phyloP scores from a whole-genome alignment of 2,797 vertebrate genomes.

The Sebastes diaconus region DNA sequence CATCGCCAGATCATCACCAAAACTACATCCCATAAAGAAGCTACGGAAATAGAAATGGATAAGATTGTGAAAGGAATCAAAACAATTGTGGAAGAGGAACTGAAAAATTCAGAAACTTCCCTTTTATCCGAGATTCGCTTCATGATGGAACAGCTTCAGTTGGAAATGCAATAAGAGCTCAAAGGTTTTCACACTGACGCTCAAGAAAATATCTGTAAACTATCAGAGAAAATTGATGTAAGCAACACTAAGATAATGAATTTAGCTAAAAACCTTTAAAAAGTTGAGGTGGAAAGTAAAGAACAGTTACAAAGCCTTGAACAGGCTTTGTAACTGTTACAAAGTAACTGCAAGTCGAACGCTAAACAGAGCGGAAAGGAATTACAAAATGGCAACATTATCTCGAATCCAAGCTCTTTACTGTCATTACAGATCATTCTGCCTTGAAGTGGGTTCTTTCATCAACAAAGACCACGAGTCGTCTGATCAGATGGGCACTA shows the following conservation, averaged over 20 bases:
- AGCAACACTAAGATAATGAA: too few species aligned
- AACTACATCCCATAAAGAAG: too few species aligned
- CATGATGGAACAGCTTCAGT: too few species aligned
- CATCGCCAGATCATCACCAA: not conserved
- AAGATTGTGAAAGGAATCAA: not conserved
- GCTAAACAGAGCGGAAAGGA: not conserved
- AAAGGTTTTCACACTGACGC: too few species aligned
- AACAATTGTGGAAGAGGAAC: not conserved
- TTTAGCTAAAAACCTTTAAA: too few species aligned
- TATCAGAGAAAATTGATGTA: too few species aligned
- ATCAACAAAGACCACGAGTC: not conserved
- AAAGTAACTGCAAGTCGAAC: not conserved
- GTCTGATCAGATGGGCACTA: not conserved
- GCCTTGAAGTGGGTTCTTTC: conserved; percentile 19
- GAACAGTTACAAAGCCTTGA: too few species aligned
- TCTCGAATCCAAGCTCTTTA: too few species aligned
- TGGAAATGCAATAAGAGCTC: too few species aligned
- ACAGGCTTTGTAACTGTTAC: not conserved
- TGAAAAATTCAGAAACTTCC: not conserved
- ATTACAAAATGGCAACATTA: not conserved
- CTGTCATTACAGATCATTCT: conserved; percentile 14
- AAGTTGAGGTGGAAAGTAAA: too few species aligned
- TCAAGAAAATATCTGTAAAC: too few species aligned
- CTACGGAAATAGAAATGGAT: not conserved
- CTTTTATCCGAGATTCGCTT: too few species aligned